Base-by-base conservation (phyloP, 2,113 vertebrate genomes). In the Nesogale talazaci region DNA sequence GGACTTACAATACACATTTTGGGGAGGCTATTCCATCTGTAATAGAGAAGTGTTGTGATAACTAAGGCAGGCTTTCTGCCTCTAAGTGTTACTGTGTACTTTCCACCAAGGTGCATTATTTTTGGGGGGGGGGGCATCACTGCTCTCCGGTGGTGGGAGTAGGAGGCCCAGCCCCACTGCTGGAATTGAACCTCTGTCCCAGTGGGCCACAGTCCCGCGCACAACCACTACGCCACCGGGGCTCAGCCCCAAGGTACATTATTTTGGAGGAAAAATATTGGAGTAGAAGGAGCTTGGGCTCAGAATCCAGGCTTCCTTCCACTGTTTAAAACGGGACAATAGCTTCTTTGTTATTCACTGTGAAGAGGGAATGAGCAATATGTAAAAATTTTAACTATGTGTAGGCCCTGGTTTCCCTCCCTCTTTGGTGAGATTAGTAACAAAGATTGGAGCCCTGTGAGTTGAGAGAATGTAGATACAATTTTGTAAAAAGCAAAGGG, bases 11-110 rank as follows among this genome's bases (percentile, higher is more conserved):
- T 17, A 36, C n/a, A 19, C 19, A 70, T 70, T 70, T 34, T 34
- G 12, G 31, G 69, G 16, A 34, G 7, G 34, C n/a, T 34, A 20
- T 70, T 70, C 31, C 34, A 36, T 70, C n/a, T n/a, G 17, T 34
- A 70, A 34, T 17, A 36, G 29, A 69, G 72, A 94, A 29, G 46
- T 70, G 86, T 81, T 83, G 42, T 86, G 59, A 27, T 65, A 83
- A 59, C 75, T 36, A 88, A 89, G 29, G 8, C 11, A 77, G 74
- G 52, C 42, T 76, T 94, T 94, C 57, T 94, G 63, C 59, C 36
- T 86, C 7, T 40, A 70, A 40, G 52, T 61, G 61, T 29, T 77
- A 19, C 4, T 11, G 0, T 67, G 4, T 91, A 83, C 40, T 38
- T 91, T 91, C 56, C 20, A 77, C 25, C n/a, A n/a, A n/a, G n/a